phyloP scores from a whole-genome alignment of 2,113 vertebrate species.

The Phyllostomus hastatus region DNA sequence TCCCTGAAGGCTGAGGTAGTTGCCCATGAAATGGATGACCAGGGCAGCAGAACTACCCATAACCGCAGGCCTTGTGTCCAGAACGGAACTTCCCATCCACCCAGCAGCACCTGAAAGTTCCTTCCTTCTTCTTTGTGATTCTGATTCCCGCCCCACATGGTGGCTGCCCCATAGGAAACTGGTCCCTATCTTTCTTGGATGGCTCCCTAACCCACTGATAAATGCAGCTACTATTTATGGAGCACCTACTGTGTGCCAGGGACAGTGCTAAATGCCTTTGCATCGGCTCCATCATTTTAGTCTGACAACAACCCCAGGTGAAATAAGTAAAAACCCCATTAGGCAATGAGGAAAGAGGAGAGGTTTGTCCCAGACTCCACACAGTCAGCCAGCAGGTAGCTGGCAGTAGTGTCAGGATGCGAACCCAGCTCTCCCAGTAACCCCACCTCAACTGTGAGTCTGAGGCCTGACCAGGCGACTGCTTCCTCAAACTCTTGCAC shows the following conservation, averaged over 20 bases:
- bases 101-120: neutral
- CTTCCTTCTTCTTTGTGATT: neutral
- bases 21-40: constrained; percentile 35
- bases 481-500: neutral
- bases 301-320: neutral
- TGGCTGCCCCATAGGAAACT: neutral
- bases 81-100: neutral
- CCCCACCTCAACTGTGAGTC: neutral
- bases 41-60: constrained; percentile 14
- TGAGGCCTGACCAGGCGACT: neutral
- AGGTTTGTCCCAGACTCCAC: neutral
- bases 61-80: neutral
- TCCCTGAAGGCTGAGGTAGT: constrained; percentile 55
- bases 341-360: neutral
- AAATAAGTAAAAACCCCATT: neutral
- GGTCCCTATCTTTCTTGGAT: neutral
- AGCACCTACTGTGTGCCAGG: neutral
- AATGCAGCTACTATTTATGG: neutral
- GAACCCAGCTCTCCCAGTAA: neutral
- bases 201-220: neutral
- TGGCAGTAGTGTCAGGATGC: neutral
- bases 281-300: neutral
- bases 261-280: neutral
- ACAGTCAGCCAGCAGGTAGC: neutral
- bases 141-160: neutral